phyloP scores from a whole-genome alignment of 2,888 invertebrate genomes.

The Molanna angustata region DNA sequence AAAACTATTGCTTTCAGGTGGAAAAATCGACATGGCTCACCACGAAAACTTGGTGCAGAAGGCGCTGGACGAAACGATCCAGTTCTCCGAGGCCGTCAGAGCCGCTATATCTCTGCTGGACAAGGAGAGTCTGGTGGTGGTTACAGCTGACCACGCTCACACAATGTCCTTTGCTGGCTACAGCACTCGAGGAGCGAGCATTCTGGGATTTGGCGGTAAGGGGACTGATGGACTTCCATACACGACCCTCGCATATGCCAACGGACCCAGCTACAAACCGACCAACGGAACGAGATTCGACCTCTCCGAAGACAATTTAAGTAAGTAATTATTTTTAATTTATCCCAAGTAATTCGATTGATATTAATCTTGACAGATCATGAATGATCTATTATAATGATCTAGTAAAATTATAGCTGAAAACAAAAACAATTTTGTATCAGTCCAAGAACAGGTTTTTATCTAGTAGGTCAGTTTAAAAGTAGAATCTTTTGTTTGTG shows the following conservation, averaged over 20 bases:
- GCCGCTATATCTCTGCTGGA: conserved; percentile 47
- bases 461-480: too few relatives aligned
- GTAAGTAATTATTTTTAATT: conserved; percentile 18
- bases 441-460: too few relatives aligned
- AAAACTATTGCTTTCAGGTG: conserved; percentile 51
- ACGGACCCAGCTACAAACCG: conserved; percentile 62
- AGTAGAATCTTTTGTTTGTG: too few relatives aligned
- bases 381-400: too few relatives aligned
- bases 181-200: conserved; percentile 56
- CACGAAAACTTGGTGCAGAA: conserved; percentile 51
- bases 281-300: conserved; percentile 31
- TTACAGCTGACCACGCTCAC: conserved; percentile 61
- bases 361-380: too few relatives aligned
- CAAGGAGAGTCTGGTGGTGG: conserved; percentile 61
- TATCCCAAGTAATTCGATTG: too few relatives aligned
- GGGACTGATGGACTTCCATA: conserved; percentile 58
- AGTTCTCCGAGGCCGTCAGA: conserved; percentile 54
- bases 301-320: conserved; percentile 27
- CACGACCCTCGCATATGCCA: conserved; percentile 70
- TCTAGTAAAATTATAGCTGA: too few relatives aligned
- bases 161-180: conserved; percentile 59
- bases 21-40: conserved; percentile 57
- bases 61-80: conserved; percentile 61
- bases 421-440: too few relatives aligned
- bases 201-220: conserved; percentile 45